A percentile compares a stretch with the other conserved stretches of the same genome.
These are phyloP conservation scores for Cranoglanis bouderius DNA, from an alignment of 2,113 vertebrate species.

Conservation along the genomic window DNA sequence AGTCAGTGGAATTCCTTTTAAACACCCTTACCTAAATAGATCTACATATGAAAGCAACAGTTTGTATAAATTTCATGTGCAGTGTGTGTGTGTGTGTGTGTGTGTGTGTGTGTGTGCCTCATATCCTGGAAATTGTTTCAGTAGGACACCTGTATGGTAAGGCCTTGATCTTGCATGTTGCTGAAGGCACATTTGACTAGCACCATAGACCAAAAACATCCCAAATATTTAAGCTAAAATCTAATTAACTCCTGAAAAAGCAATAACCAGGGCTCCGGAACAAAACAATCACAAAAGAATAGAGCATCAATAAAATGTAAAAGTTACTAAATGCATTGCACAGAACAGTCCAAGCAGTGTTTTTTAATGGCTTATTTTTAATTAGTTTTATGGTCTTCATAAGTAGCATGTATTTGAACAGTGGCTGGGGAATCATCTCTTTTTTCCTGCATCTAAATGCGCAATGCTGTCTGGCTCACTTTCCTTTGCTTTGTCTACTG, in stretches of 20 bases:
- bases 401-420: conserved; percentile 5
- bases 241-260: neutral
- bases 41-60: neutral
- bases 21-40: neutral
- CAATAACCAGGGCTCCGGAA: neutral
- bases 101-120: neutral
- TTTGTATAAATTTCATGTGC: neutral
- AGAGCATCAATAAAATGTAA: neutral
- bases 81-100: neutral
- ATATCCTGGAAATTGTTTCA: neutral
- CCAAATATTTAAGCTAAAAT: neutral
- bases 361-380: neutral
- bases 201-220: neutral
- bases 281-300: neutral
- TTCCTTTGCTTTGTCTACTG: neutral
- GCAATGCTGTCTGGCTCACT: neutral
- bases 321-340: neutral
- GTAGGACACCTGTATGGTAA: neutral
- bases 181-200: neutral
- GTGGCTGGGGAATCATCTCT: neutral
- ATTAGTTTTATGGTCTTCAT: neutral
- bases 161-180: neutral
- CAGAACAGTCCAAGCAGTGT: neutral
- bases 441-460: conserved; percentile 24
- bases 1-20: neutral